phyloP scores from a whole-genome alignment of 2,797 vertebrate genomes.

The Sebastes kiyomatsui region DNA sequence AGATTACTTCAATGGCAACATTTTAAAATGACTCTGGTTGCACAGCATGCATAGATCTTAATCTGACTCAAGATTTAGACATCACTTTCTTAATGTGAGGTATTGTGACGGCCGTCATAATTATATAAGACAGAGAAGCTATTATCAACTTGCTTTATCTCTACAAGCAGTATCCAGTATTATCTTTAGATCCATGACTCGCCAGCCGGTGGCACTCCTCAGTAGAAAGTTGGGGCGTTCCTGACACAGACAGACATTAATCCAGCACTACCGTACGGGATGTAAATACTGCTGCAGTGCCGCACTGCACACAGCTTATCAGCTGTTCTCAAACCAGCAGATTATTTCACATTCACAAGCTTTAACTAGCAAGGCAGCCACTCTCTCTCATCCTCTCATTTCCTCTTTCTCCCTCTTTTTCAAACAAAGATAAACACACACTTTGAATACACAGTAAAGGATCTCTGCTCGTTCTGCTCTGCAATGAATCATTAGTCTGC shows the following conservation, averaged over 20 bases:
- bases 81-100: conserved; percentile 19
- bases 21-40: not conserved
- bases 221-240: conserved; percentile 3
- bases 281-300: conserved; percentile 56
- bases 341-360: conserved; percentile 67
- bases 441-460: conserved; percentile 49
- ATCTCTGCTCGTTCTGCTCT: conserved; percentile 44
- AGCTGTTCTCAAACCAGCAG: conserved; percentile 51
- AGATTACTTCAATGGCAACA: not conserved
- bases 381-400: conserved; percentile 13
- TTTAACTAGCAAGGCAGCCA: conserved; percentile 26
- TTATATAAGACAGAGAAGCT: conserved; percentile 18
- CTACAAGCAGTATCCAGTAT: not conserved
- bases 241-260: conserved; percentile 40
- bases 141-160: conserved; percentile 32
- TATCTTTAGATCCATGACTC: conserved; percentile 8
- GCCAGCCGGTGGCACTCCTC: conserved; percentile 14
- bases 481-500: conserved; percentile 67
- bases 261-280: conserved; percentile 26
- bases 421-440: conserved; percentile 41
- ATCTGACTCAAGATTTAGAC: conserved; percentile 27
- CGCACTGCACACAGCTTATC: conserved; percentile 61
- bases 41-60: not conserved
- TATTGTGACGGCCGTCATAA: conserved; percentile 4
- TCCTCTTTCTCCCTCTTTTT: conserved; percentile 22